Conservation (phyloP, 2,888 invertebrate genomes). For the Unio delphinus region DNA sequence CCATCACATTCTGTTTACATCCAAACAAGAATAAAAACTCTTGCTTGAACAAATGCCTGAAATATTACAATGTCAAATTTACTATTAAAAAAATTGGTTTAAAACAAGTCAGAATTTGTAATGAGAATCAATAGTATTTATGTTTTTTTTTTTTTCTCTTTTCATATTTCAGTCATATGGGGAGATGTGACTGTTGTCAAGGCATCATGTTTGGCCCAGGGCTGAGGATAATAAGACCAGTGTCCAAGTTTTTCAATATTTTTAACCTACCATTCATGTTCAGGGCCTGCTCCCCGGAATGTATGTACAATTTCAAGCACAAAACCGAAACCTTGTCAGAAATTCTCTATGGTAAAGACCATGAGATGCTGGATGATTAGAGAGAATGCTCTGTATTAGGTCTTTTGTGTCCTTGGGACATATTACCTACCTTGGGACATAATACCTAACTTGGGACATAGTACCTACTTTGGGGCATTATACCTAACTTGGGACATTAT, state of each 20-base stretch:
- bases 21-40: too few species aligned
- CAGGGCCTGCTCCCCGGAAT: conserved; percentile 63
- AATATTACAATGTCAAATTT: too few species aligned
- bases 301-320: conserved; percentile 53
- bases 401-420: too few species aligned
- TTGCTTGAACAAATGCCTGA: too few species aligned
- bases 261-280: conserved; percentile 68
- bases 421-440: too few species aligned
- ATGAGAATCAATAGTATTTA: neutral
- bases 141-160: conserved; percentile 3
- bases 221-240: conserved; percentile 65
- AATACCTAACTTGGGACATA: too few species aligned
- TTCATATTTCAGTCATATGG: conserved; percentile 38
- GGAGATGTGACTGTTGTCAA: conserved; percentile 64
- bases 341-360: conserved; percentile 45
- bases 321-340: conserved; percentile 49
- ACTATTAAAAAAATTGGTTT: too few species aligned
- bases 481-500: too few species aligned
- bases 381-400: too few species aligned
- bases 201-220: conserved; percentile 65
- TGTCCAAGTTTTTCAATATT: conserved; percentile 64
- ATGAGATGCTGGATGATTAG: conserved; percentile 8
- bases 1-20: too few species aligned
- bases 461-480: too few species aligned
- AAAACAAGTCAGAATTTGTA: too few species aligned